Percentiles rank a stretch among this genome's conserved stretches.
Conservation (phyloP, 2,888 invertebrate species). For the Piscicola geometra region DNA sequence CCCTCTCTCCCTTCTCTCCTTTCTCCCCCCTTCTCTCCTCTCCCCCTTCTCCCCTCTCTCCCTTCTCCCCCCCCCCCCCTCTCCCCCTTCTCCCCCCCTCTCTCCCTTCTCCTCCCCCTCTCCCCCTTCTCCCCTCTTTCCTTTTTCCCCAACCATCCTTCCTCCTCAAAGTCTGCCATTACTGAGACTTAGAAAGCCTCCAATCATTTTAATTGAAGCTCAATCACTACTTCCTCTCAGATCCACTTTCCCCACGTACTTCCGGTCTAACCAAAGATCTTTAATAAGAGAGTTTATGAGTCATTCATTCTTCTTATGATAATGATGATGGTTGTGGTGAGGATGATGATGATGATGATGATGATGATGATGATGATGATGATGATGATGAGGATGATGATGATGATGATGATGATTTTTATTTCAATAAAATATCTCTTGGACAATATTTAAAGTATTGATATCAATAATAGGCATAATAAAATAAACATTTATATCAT, state of each 20-base stretch:
- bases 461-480: no score
- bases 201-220: no score
- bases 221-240: no score
- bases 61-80: neutral
- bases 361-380: conserved; percentile 29
- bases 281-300: no score
- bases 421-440: no score
- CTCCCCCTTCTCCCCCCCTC: conserved; percentile 8
- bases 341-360: neutral
- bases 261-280: neutral
- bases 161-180: no score
- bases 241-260: neutral
- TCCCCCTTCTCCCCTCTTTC: neutral
- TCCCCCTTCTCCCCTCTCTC: conserved; percentile 12
- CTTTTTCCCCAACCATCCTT: no score
- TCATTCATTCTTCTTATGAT: no score
- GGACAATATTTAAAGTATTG: no score
- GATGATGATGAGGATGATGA: conserved; percentile 15
- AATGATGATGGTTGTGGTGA: neutral
- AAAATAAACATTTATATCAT: no score
- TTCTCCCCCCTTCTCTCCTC: neutral
- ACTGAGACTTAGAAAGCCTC: no score
- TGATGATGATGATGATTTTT: conserved; percentile 24
- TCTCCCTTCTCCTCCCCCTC: neutral
- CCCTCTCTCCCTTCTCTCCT: neutral